These are phyloP conservation scores for Trachurus trachurus DNA, from an alignment of 2,797 vertebrate species.

Conservation along the genomic window DNA sequence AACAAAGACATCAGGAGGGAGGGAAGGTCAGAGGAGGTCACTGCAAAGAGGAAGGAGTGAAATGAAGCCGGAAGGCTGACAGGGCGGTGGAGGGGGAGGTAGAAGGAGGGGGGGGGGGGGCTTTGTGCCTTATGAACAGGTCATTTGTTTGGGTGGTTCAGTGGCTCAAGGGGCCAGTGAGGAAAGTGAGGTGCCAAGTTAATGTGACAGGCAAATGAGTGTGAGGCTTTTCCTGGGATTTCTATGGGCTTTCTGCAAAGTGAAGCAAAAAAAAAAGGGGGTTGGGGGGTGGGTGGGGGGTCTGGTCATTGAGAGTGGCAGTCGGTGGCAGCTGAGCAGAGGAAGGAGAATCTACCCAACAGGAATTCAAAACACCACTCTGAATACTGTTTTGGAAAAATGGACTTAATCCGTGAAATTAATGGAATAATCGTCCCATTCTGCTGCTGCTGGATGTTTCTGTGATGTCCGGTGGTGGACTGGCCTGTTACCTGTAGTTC, in stretches of 20 bases:
- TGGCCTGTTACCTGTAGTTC: not conserved
- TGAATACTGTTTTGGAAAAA: conserved; percentile 29
- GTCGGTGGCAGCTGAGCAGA: conserved; percentile 37
- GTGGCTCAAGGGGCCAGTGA: conserved; percentile 58
- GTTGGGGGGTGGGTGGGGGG: conserved; percentile 8
- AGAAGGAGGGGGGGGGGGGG: conserved; percentile 3
- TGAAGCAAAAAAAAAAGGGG: conserved; percentile 24
- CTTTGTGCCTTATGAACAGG: conserved; percentile 73
- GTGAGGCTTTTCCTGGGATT: conserved; percentile 67
- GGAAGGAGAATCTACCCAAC: conserved; percentile 31
- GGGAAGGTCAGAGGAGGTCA: conserved; percentile 56
- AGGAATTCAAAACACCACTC: conserved; percentile 42
- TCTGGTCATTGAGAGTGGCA: conserved; percentile 55
- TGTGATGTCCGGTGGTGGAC: not conserved
- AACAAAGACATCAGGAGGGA: conserved; percentile 43
- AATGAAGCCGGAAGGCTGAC: conserved; percentile 60
- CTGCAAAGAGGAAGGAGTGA: conserved; percentile 50
- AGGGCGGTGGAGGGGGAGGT: conserved; percentile 22
- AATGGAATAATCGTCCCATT: conserved; percentile 30
- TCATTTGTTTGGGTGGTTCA: conserved; percentile 77
- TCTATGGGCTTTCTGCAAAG: conserved; percentile 77
- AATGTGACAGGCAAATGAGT: conserved; percentile 80
- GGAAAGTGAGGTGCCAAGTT: conserved; percentile 75
- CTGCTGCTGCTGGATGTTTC: conserved; percentile 1
- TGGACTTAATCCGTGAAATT: conserved; percentile 25